phyloP scores from a whole-genome alignment of 2,113 vertebrate genomes.

The Neofelis nebulosa region DNA sequence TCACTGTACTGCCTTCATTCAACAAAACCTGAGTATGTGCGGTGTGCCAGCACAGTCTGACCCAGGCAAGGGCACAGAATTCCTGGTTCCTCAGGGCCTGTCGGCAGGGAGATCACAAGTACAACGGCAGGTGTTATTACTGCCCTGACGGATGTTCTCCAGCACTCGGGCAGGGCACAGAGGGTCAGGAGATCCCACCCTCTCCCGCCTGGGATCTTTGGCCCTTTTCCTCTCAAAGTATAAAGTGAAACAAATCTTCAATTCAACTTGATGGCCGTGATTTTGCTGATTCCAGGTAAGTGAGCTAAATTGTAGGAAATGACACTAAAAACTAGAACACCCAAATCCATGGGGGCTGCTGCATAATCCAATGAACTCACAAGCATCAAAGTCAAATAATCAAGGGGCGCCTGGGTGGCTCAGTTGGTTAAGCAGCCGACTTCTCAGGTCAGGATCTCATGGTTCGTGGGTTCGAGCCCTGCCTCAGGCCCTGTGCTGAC shows the following conservation, averaged over 20 bases:
- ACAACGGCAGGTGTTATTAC: too few relatives aligned
- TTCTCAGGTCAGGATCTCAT: too few relatives aligned
- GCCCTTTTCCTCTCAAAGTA: background rate
- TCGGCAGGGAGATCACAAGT: background rate
- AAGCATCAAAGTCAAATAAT: constrained; percentile 37
- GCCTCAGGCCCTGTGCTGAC: too few relatives aligned
- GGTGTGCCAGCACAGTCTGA: background rate
- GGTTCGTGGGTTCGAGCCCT: too few relatives aligned
- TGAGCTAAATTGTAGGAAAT: background rate
- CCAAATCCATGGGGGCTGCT: background rate
- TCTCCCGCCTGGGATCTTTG: background rate
- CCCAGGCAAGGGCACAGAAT: rapidly evolving
- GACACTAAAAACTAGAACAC: background rate
- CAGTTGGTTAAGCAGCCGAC: too few relatives aligned
- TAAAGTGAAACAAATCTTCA: background rate
- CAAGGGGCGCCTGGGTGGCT: background rate
- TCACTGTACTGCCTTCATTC: too few relatives aligned
- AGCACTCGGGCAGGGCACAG: background rate
- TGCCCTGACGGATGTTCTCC: too few relatives aligned
- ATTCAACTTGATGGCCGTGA: constrained; percentile 7
- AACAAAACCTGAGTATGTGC: rapidly evolving
- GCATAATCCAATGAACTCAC: background rate
- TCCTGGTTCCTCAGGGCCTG: rapidly evolving
- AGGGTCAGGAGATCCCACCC: too few relatives aligned
- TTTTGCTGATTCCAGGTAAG: background rate